A percentile compares a stretch with the other conserved stretches of the same genome.
phyloP scores from a whole-genome alignment of 2,888 invertebrate species.

The Cyaniris semiargus region DNA sequence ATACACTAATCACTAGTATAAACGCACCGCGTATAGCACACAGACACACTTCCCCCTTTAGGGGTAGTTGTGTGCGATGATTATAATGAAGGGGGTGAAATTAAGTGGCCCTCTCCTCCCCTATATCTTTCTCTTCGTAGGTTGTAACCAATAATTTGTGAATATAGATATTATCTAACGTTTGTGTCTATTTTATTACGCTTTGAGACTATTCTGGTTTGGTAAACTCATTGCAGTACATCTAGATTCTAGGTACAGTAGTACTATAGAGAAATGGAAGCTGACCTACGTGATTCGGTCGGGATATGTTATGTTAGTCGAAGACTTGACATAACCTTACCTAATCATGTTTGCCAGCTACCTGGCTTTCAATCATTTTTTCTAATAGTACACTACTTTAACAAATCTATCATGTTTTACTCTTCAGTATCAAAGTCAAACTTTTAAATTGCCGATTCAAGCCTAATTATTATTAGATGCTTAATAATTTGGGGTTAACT shows the following conservation, averaged over 20 bases:
- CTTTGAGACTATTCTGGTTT: neutral
- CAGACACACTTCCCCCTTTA: slow-evolving; percentile 36
- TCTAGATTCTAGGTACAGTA: no score
- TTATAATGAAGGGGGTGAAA: slow-evolving; percentile 80
- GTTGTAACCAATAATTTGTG: slow-evolving; percentile 64
- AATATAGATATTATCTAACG: slow-evolving; percentile 14
- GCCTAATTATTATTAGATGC: no score
- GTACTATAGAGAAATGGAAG: no score
- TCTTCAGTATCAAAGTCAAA: no score
- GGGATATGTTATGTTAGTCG: neutral
- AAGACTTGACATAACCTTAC: no score
- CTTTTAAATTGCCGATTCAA: no score
- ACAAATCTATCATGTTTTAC: no score
- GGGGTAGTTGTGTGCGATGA: slow-evolving; percentile 67
- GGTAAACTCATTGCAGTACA: no score
- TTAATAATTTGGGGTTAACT: no score
- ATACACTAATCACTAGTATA: slow-evolving; percentile 80
- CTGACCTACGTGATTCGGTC: neutral
- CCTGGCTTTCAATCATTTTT: no score
- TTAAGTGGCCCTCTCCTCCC: slow-evolving; percentile 78
- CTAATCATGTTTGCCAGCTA: no score
- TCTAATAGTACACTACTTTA: no score
- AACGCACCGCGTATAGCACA: slow-evolving; percentile 55
- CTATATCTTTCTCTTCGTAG: slow-evolving; percentile 74
- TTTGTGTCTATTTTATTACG: slow-evolving; percentile 9